Conservation (phyloP, 53 echinoderm and acorn worm species). For the Antedon mediterranea region DNA sequence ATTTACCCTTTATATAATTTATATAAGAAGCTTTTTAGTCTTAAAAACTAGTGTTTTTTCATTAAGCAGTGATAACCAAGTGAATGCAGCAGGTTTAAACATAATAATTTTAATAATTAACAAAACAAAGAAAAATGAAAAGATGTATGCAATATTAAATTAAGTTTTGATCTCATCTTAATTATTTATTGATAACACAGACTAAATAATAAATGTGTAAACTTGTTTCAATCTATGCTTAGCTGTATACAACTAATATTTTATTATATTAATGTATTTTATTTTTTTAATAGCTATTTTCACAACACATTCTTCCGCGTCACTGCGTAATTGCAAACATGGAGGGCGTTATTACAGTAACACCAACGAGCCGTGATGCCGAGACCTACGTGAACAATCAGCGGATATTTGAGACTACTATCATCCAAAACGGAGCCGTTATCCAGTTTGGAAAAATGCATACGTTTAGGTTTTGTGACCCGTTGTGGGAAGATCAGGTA, state of each 20-base stretch:
- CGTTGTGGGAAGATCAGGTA: slow-evolving; percentile 77
- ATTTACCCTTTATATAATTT: too few relatives aligned
- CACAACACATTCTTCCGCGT: slow-evolving; percentile 70
- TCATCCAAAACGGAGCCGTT: slow-evolving; percentile 72
- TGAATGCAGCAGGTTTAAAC: too few relatives aligned
- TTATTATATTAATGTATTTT: neutral
- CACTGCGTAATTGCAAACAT: slow-evolving; percentile 96
- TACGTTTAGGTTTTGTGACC: slow-evolving; percentile 91
- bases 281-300: slow-evolving; percentile 25
- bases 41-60: neutral
- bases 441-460: slow-evolving; percentile 74
- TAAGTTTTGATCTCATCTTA: neutral
- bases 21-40: neutral
- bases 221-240: neutral
- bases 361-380: slow-evolving; percentile 69
- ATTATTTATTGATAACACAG: neutral
- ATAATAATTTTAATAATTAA: too few relatives aligned
- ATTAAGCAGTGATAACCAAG: neutral
- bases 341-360: slow-evolving; percentile 94
- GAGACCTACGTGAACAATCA: slow-evolving; percentile 68
- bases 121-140: too few relatives aligned
- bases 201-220: neutral
- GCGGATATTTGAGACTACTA: slow-evolving; percentile 72
- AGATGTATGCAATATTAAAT: neutral
- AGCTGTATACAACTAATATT: too few relatives aligned